A percentile compares a stretch with the other conserved stretches of the same genome.
Conservation (phyloP, 2,113 vertebrate genomes). For the Tupaia chinensis region DNA sequence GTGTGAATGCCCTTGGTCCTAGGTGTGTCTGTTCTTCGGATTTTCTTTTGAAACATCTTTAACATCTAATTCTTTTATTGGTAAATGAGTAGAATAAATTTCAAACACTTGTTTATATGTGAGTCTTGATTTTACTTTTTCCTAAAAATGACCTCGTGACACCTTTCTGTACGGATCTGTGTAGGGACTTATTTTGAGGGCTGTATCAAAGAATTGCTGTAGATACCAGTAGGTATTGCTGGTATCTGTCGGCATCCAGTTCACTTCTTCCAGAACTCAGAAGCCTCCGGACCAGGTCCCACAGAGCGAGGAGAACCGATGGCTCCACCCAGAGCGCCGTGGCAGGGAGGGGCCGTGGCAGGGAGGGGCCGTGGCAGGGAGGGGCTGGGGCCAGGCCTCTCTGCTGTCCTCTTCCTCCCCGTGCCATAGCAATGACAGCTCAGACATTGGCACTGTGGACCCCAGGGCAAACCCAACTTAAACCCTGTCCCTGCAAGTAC, state of each 20-base stretch:
- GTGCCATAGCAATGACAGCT: not conserved
- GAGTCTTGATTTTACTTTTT: not conserved
- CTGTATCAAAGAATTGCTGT: not conserved
- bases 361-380: not conserved
- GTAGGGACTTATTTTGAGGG: not conserved
- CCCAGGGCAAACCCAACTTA: fast-evolving
- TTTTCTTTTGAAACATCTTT: not conserved
- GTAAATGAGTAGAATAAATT: not conserved
- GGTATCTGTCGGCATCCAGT: too few relatives aligned
- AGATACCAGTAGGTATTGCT: fast-evolving
- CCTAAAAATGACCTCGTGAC: not conserved
- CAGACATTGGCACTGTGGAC: not conserved
- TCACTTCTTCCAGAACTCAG: not conserved
- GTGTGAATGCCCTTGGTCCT: not conserved
- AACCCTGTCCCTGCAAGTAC: not conserved
- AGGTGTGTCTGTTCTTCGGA: not conserved
- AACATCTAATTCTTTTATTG: not conserved
- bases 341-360: not conserved
- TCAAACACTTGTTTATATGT: not conserved
- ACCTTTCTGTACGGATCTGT: not conserved
- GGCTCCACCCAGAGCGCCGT: fast-evolving
- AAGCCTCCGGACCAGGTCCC: not conserved
- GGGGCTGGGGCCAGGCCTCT: not conserved
- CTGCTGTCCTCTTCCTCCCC: fast-evolving
- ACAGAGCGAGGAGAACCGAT: fast-evolving